phyloP scores from a whole-genome alignment of 2,888 invertebrate species.

The Latrodectus elegans region DNA sequence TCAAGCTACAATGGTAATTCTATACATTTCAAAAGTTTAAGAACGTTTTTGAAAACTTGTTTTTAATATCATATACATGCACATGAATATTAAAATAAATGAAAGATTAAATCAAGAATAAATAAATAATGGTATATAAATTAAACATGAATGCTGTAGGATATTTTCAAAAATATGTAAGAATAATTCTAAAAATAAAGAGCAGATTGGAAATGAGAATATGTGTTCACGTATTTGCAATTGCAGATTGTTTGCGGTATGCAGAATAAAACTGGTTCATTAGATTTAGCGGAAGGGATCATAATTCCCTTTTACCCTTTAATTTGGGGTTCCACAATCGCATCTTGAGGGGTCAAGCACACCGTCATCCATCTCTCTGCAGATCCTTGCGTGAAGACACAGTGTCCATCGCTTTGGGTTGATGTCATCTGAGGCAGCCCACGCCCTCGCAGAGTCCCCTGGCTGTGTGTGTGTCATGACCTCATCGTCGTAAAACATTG shows the following conservation, averaged over 20 bases:
- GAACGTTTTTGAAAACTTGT: no score
- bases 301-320: slow-evolving; percentile 33
- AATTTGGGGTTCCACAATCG: slow-evolving; percentile 35
- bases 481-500: slow-evolving; percentile 8
- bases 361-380: slow-evolving; percentile 42
- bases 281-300: slow-evolving; percentile 8
- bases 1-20: no score
- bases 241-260: slow-evolving; percentile 30
- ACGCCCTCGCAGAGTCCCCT: background rate
- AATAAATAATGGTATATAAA: no score
- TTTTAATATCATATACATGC: no score
- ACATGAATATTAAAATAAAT: no score
- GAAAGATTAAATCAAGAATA: no score
- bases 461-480: slow-evolving; percentile 17
- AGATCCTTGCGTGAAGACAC: slow-evolving; percentile 6
- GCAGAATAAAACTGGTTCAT: slow-evolving; percentile 21
- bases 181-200: no score
- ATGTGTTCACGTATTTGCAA: background rate
- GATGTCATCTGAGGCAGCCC: background rate
- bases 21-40: no score
- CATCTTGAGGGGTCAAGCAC: slow-evolving; percentile 58
- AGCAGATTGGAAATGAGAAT: no score
- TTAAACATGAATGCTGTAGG: no score
- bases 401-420: background rate
- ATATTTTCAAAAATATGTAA: no score